phyloP scores from a whole-genome alignment of 2,113 vertebrate genomes.

The Climacteris rufus region DNA sequence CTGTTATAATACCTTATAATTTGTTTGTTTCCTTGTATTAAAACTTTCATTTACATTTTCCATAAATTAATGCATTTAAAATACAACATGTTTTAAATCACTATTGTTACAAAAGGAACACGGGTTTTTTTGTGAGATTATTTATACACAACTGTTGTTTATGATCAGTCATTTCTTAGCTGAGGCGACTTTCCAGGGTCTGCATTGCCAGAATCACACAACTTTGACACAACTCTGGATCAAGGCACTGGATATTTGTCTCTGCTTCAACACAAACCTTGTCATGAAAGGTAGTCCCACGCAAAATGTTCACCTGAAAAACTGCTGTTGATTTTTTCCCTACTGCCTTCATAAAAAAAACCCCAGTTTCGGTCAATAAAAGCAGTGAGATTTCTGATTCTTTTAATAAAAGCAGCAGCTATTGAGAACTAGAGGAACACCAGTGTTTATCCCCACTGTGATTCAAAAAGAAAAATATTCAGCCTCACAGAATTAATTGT shows the following conservation, averaged over 20 bases:
- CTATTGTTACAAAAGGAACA: no score
- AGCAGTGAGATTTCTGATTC: neutral
- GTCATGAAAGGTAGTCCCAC: neutral
- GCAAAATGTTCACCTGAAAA: neutral
- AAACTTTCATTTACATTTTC: neutral
- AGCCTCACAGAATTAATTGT: neutral
- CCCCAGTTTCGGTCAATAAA: neutral
- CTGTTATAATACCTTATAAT: neutral
- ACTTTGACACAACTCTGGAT: neutral
- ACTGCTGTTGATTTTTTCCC: neutral
- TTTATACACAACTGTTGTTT: neutral
- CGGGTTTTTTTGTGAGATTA: neutral
- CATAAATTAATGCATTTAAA: neutral
- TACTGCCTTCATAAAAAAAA: neutral
- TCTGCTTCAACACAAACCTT: neutral
- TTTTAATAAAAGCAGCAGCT: neutral
- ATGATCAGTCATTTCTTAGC: neutral
- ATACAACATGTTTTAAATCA: no score
- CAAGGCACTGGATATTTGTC: neutral
- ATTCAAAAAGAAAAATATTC: neutral
- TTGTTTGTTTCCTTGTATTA: neutral
- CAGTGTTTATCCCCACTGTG: neutral
- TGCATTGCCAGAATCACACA: neutral
- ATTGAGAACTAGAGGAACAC: neutral
- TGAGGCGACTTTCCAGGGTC: neutral